Conservation (phyloP, 2,888 invertebrate genomes). For the Temnothorax rugatulus region DNA sequence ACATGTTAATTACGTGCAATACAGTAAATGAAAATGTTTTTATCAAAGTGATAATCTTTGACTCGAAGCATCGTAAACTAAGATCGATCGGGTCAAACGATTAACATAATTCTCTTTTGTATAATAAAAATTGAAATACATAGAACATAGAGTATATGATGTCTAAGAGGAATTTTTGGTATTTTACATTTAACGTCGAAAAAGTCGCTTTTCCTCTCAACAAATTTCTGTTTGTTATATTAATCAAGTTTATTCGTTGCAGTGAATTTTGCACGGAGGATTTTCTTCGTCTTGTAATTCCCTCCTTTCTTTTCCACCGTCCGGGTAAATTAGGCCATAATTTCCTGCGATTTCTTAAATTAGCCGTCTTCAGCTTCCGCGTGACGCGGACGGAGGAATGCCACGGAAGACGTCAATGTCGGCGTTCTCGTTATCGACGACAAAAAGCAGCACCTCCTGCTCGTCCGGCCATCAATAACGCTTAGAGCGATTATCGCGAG, state of each 20-base stretch:
- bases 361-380: not conserved
- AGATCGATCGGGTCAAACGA: not conserved
- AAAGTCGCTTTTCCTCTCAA: not conserved
- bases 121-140: not conserved
- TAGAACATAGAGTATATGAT: not conserved
- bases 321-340: not conserved
- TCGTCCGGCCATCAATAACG: conserved; percentile 6
- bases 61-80: not conserved
- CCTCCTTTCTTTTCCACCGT: not conserved
- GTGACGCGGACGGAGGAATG: not conserved
- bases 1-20: not conserved
- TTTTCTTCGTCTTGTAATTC: not conserved
- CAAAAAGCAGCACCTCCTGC: conserved; percentile 32
- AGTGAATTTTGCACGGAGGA: not conserved
- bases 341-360: conserved; percentile 23
- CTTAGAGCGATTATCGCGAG: conserved; percentile 35
- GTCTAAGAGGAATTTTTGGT: not conserved
- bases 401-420: not conserved
- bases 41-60: not conserved
- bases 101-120: not conserved
- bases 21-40: not conserved
- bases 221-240: not conserved
- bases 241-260: not conserved
- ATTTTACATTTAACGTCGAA: not conserved
- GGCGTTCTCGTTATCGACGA: not conserved